A percentile compares a stretch with the other conserved stretches of the same genome.
Conservation (phyloP, 1,140 invertebrate species). For the Caenorhabditis tropicalis region DNA sequence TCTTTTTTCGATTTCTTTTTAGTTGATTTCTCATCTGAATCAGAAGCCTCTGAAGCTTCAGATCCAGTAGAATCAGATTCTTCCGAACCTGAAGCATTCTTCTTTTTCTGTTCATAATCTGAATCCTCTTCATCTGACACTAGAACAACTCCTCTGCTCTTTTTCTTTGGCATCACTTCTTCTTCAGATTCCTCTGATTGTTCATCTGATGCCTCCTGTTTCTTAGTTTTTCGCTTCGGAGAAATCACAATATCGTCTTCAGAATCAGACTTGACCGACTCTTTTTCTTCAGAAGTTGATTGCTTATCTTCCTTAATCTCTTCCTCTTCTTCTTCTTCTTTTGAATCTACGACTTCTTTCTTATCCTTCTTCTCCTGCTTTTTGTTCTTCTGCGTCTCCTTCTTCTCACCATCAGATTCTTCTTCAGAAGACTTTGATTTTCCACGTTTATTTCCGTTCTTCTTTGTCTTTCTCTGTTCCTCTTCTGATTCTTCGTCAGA, state of each 20-base stretch:
- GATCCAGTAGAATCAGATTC: not conserved
- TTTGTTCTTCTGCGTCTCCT: no score
- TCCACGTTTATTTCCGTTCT: no score
- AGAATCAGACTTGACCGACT: not conserved
- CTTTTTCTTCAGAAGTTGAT: not conserved
- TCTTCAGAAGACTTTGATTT: no score
- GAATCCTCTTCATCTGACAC: slow-evolving; percentile 20
- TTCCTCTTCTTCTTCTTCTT: not conserved
- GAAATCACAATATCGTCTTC: not conserved
- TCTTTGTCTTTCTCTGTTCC: no score
- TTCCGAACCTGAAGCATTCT: slow-evolving; percentile 45
- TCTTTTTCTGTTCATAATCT: slow-evolving; percentile 15
- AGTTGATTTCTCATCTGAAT: not conserved
- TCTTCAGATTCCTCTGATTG: slow-evolving; percentile 14
- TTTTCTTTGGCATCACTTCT: slow-evolving; percentile 52
- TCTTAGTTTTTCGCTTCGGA: not conserved
- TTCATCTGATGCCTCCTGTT: not conserved
- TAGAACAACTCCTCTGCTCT: slow-evolving; percentile 58
- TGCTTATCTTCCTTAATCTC: not conserved
- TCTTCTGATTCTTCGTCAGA: no score
- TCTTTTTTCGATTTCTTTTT: not conserved
- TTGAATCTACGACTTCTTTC: no score
- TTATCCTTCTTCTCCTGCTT: no score
- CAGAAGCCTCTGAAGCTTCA: slow-evolving; percentile 43
- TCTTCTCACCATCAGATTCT: no score